Evolutionary conservation across 2,888 invertebrate genomes (phyloP).

Genomic region (Odiellus spinosus): DNA sequence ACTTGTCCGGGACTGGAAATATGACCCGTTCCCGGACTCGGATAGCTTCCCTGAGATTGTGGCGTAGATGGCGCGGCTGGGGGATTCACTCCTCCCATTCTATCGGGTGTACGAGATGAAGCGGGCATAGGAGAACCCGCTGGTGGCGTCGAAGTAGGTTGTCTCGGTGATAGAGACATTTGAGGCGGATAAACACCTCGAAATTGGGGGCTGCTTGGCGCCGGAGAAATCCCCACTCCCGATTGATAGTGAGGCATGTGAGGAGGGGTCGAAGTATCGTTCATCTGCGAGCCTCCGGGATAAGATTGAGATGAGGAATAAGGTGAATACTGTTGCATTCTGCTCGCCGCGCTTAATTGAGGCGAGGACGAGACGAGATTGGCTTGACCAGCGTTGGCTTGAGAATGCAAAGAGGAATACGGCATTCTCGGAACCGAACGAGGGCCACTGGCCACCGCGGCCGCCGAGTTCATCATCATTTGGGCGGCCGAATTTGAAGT

Average conservation of each 20-base stretch:
- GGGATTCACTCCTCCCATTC: slow-evolving; percentile 7
- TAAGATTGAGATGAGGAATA: slow-evolving; percentile 14
- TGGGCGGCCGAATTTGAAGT: neutral
- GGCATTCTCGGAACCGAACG: slow-evolving; percentile 5
- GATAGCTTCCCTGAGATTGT: slow-evolving; percentile 21
- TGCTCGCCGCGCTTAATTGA: neutral
- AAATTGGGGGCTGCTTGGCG: slow-evolving; percentile 17
- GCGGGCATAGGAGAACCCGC: slow-evolving; percentile 2
- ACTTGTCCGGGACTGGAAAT: slow-evolving; percentile 19
- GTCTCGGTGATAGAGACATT: slow-evolving; percentile 17
- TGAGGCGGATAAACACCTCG: slow-evolving; percentile 14
- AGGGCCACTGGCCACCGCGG: neutral
- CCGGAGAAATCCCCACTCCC: slow-evolving; percentile 11
- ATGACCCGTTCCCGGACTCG: slow-evolving; percentile 19
- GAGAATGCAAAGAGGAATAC: slow-evolving; percentile 14
- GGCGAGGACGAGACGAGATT: neutral
- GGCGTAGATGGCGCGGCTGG: slow-evolving; percentile 13
- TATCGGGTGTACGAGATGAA: slow-evolving; percentile 18
- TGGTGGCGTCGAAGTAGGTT: slow-evolving; percentile 19
- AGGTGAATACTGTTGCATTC: slow-evolving; percentile 13
- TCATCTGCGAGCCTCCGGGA: slow-evolving; percentile 8
- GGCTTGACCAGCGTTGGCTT: neutral
- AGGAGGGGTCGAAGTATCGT: slow-evolving; percentile 9
- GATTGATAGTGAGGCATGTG: slow-evolving; percentile 14
- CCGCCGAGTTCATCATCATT: neutral